Evolutionary conservation across 2,888 invertebrate species (phyloP), one percentile per base, ranked within the genome.

Genomic region (Cephus sareptanus): DNA sequence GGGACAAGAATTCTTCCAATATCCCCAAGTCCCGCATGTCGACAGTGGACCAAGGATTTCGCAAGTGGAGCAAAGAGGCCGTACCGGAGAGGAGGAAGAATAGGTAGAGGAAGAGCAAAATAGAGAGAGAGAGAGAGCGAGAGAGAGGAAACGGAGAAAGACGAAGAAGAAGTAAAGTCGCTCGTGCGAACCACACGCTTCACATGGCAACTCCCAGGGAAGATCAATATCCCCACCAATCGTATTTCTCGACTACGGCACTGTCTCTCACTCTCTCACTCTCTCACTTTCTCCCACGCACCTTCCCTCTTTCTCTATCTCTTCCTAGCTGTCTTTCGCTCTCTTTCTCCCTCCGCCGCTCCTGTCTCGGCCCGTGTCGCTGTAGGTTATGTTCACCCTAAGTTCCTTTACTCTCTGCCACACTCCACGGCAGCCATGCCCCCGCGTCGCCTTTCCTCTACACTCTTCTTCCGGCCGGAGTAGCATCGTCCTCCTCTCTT

Each of bases 141-240:
- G 75, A 76, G 31, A 73, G 37, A 70, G 75, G 33, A n/a, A 69
- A 34, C 73, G 75, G 78, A 82, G 83, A 80, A 85, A 84, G 82
- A 84, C 83, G 79, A 82, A 83, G 81, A 86, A 83, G 81, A 84
- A 84, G 33, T 56, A 56, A 37, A 56, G n/a, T 84, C 83, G 81
- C 77, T 76, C 85, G 84, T 86, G 85, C 83, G 86, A 69, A 79
- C 78, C 80, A 75, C 79, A 73, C 79, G 80, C 75, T 81, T 77
- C 86, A 85, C 84, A 87, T 86, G 87, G 85, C 87, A 86, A 87
- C 87, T 87, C 88, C 86, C 86, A 79, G 82, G 81, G 82, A 85
- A 87, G 89, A 89, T 89, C 89, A 89, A 89, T 89, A 89, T 89
- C 86, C 87, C 83, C 83, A 81, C 87, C 87, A 86, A 87, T 87